Evolutionary conservation across 1,140 invertebrate species (phyloP), one percentile per base, ranked within the genome.

Genomic region (Eumeta japonica): DNA sequence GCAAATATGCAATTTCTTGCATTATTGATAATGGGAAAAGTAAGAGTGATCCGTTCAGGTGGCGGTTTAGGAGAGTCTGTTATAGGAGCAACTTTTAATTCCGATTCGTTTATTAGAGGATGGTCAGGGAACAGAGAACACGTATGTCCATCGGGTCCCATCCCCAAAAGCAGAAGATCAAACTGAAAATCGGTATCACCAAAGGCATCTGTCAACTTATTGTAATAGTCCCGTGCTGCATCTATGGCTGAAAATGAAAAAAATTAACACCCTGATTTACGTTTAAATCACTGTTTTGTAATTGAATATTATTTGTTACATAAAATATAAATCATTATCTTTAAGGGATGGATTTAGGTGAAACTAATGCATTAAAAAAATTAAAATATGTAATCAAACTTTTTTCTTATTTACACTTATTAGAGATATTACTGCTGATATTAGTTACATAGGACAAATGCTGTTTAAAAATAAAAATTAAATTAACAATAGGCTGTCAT

Each of bases 91-190:
- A 98, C 86, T 80, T 92, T 89, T 2, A 80, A 55, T 10, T 58
- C 64, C 0, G 55, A 77, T 54, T 89, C 89, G 2, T 86, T 58
- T 0, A 93, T 65, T 3, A 90, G 58, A 3, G 73, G 65, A 75
- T 98, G 93, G 19, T 80, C 83, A 1, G 97, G 97, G 74, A 99
- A 99, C 7, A 99, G 68, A 1, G 95, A 98, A 55, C 95, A 98
- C 1, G 95, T 99, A 64, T 99, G 97, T 1, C 97, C 97, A 79
- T 99, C 97, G 10, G 94, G 95, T 0, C 97, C 97, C 81, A 98
- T 87, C 12, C 97, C 97, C 10, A 99, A 68, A 4, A 99, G 68
- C 2, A 98, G 67, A 11, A 97, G 55, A 70, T 98, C 92, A 73
- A 98, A 96, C 70, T 72, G 28, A 86, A 92, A 52, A 45, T 53